phyloP scores from a whole-genome alignment of 2,888 invertebrate genomes.

The Ormyrus pomaceus region DNA sequence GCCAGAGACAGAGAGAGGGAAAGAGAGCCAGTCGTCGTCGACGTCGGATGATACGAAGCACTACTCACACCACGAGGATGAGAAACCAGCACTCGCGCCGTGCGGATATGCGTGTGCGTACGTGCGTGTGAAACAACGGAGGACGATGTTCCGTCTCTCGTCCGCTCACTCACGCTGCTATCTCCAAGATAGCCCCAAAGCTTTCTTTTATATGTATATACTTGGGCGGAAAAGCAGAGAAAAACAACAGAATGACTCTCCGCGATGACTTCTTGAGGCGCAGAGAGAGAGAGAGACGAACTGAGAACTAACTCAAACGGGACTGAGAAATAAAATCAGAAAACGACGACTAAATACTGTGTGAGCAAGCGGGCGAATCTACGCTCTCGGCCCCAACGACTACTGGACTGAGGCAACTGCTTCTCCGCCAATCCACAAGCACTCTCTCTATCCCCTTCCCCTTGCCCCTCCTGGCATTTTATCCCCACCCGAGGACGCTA shows the following conservation, averaged over 20 bases:
- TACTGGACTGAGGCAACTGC: conserved; percentile 35
- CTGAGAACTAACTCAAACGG: neutral
- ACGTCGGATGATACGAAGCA: no score
- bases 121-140: conserved; percentile 16
- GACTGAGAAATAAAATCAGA: neutral
- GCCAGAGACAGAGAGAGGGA: no score
- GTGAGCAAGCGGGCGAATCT: neutral
- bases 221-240: conserved; percentile 3
- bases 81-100: neutral
- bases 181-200: neutral
- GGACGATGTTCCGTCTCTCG: neutral
- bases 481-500: neutral
- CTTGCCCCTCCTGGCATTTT: neutral
- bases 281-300: neutral
- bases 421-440: neutral
- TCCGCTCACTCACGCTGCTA: neutral
- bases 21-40: no score
- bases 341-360: conserved; percentile 30
- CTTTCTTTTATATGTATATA: no score
- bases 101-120: neutral
- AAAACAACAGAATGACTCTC: conserved; percentile 29
- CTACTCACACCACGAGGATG: no score
- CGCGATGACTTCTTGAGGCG: no score
- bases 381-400: conserved; percentile 46
- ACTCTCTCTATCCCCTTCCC: neutral